Conservation (phyloP, 2,888 invertebrate genomes). For the Rapana venosa region DNA sequence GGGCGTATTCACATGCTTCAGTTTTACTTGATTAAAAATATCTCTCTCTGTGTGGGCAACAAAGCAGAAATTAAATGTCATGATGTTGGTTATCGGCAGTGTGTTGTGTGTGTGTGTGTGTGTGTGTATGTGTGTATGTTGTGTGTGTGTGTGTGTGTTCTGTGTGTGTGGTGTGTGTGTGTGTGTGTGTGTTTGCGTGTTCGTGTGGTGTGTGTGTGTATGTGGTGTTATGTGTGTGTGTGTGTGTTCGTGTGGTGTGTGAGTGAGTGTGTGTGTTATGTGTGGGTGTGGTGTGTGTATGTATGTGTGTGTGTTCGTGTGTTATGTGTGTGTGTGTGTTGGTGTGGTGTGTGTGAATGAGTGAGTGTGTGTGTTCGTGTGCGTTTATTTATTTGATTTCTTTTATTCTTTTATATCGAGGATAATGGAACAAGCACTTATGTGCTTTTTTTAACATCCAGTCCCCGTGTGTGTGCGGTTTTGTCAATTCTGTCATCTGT, state of each 20-base stretch:
- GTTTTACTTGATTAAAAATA: no score
- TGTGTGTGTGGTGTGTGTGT: background rate
- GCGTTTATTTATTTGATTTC: no score
- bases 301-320: background rate
- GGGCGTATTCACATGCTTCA: no score
- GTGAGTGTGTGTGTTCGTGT: background rate
- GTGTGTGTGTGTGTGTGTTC: background rate
- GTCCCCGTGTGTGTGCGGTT: no score
- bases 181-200: background rate
- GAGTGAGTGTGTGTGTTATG: no score
- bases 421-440: no score
- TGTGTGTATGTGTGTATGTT: background rate
- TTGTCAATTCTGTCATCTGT: no score
- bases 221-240: background rate
- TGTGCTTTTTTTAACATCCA: no score
- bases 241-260: background rate
- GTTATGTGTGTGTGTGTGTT: background rate
- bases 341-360: background rate
- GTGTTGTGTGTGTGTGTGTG: background rate
- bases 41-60: no score
- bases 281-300: background rate
- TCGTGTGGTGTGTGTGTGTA: background rate
- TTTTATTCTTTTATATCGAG: no score
- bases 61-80: background rate
- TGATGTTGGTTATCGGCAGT: background rate